phyloP scores from a whole-genome alignment of 2,888 invertebrate genomes.

The Ischnura elegans region DNA sequence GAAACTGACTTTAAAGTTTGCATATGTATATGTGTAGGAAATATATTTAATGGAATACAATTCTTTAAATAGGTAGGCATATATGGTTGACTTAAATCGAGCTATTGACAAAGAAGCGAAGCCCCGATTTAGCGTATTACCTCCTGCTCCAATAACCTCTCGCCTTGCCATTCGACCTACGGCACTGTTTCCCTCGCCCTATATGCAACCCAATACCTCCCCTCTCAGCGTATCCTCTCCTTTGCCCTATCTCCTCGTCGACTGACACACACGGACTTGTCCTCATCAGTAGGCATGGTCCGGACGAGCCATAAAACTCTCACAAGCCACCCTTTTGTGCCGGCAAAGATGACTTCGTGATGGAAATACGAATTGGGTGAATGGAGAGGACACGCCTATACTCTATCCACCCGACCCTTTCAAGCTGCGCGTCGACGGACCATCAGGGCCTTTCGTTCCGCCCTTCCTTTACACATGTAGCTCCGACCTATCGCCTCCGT shows the following conservation, averaged over 20 bases:
- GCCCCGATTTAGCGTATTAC: too few species aligned
- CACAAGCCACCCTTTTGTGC: slow-evolving; percentile 20
- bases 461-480: not conserved
- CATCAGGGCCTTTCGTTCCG: not conserved
- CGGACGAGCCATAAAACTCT: slow-evolving; percentile 44
- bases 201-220: not conserved
- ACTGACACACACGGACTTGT: not conserved
- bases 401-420: not conserved
- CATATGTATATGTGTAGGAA: too few species aligned
- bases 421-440: not conserved
- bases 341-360: slow-evolving; percentile 52
- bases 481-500: not conserved
- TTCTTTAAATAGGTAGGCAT: too few species aligned
- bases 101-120: too few species aligned
- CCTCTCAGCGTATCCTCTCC: not conserved
- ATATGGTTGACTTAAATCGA: too few species aligned
- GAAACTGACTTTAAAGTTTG: too few species aligned
- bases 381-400: too few species aligned
- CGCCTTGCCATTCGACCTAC: not conserved
- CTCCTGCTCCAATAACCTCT: not conserved
- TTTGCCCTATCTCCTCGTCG: not conserved
- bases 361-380: slow-evolving; percentile 37
- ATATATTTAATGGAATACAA: too few species aligned
- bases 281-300: slow-evolving; percentile 60
- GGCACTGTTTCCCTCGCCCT: not conserved